Evolutionary conservation across 2,113 vertebrate species (phyloP).

Genomic region (Nibea albiflora): DNA sequence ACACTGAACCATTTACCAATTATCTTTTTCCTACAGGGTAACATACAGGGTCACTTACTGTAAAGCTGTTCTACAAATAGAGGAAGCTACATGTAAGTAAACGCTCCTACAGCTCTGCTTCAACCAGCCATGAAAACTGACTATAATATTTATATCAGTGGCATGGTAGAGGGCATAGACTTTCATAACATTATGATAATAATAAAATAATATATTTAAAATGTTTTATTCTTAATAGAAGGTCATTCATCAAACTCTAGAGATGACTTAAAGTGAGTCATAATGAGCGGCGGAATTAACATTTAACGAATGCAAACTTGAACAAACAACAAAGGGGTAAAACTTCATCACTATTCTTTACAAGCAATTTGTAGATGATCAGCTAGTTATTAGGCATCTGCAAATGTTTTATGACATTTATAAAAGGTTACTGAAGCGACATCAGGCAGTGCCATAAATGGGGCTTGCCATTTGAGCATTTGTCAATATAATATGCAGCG

Average conservation of each 20-base stretch:
- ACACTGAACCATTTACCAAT: constrained; percentile 70
- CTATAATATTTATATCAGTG: constrained; percentile 3
- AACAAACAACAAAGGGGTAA: constrained; percentile 21
- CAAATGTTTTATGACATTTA: constrained; percentile 61
- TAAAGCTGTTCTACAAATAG: constrained; percentile 57
- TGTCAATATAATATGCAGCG: constrained; percentile 36
- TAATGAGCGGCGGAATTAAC: constrained; percentile 31
- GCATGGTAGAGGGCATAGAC: background rate
- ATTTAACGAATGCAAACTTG: constrained; percentile 48
- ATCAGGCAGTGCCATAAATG: constrained; percentile 38
- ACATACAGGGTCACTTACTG: constrained; percentile 67
- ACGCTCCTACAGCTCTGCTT: constrained; percentile 21
- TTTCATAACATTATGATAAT: background rate
- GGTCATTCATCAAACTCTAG: constrained; percentile 12
- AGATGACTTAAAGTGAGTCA: constrained; percentile 9
- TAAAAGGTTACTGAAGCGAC: constrained; percentile 64
- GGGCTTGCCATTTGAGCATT: constrained; percentile 49
- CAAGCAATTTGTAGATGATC: constrained; percentile 57
- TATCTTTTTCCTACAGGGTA: constrained; percentile 75
- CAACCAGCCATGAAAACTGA: constrained; percentile 10
- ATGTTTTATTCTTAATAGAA: background rate
- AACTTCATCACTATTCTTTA: constrained; percentile 56
- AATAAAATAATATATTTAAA: background rate
- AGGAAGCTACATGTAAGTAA: constrained; percentile 46
- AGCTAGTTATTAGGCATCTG: constrained; percentile 49